Evolutionary conservation across 1,140 invertebrate genomes (phyloP).

Genomic region (Leptopilina boulardi): DNA sequence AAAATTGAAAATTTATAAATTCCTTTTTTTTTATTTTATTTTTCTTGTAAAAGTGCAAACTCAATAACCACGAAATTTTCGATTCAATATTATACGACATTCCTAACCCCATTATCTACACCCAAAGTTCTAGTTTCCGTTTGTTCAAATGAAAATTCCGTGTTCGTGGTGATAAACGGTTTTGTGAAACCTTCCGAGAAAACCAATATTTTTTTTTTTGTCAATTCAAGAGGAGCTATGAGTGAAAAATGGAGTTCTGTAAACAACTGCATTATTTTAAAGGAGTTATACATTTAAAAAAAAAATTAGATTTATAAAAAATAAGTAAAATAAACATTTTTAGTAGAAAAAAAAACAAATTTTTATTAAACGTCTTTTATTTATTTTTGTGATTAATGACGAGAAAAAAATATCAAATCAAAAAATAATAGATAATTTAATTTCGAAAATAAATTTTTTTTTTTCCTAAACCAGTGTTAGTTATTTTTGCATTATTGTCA

Average conservation of each 20-base stretch:
- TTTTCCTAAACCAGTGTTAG: too few relatives aligned
- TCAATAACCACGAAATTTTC: neutral
- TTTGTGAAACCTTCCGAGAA: neutral
- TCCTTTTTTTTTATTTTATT: neutral
- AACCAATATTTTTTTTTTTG: conserved; percentile 30
- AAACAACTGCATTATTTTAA: neutral
- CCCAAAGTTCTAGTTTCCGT: conserved; percentile 4
- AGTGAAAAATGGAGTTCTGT: neutral
- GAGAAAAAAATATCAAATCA: too few relatives aligned
- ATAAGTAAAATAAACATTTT: neutral
- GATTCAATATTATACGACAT: neutral
- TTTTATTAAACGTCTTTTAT: too few relatives aligned
- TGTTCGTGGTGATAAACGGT: conserved; percentile 9
- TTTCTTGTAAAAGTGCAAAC: neutral
- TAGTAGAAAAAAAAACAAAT: too few relatives aligned
- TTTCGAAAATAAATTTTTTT: too few relatives aligned
- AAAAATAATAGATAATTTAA: too few relatives aligned
- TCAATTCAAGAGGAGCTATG: neutral
- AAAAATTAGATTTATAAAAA: neutral
- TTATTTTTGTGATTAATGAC: too few relatives aligned
- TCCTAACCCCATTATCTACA: conserved; percentile 8
- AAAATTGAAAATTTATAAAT: neutral
- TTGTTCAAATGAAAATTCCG: neutral
- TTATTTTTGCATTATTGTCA: too few relatives aligned
- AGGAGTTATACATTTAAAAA: neutral